Evolutionary conservation across 1,140 invertebrate species (phyloP).

Genomic region (Druon quercuslanigerum): DNA sequence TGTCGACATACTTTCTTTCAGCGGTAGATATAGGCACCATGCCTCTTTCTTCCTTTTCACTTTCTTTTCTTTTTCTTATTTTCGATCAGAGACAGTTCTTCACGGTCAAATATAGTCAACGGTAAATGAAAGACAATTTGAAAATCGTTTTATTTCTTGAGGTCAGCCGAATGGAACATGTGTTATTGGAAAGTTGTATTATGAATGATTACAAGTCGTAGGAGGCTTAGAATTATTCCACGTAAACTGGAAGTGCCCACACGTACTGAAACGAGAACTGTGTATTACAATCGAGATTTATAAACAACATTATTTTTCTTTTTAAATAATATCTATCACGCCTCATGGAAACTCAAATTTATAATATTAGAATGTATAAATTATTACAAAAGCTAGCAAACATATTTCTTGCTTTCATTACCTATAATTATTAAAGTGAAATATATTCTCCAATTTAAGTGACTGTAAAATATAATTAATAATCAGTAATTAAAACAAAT

Average conservation of each 20-base stretch:
- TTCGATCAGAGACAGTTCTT: constrained; percentile 26
- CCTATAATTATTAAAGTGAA: too few species aligned
- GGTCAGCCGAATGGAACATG: neutral
- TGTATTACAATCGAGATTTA: too few species aligned
- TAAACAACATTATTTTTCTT: too few species aligned
- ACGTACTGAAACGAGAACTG: too few species aligned
- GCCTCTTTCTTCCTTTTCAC: constrained; percentile 49
- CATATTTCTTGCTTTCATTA: too few species aligned
- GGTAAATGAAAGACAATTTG: constrained; percentile 16
- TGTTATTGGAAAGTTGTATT: constrained; percentile 4
- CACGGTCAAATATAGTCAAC: constrained; percentile 17
- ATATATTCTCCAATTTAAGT: too few species aligned
- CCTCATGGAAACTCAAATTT: too few species aligned
- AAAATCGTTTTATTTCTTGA: constrained; percentile 4
- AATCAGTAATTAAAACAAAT: too few species aligned
- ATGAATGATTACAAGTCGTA: constrained; percentile 2
- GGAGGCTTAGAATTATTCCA: neutral
- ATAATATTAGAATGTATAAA: too few species aligned
- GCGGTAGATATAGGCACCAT: constrained; percentile 43
- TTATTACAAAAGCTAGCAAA: too few species aligned
- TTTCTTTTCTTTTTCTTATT: constrained; percentile 55
- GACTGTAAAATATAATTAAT: too few species aligned
- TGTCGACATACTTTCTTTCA: constrained; percentile 67
- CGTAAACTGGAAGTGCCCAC: neutral
- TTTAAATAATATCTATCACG: too few species aligned